Conservation (phyloP, 2,888 invertebrate genomes). For the Acronicta alni region DNA sequence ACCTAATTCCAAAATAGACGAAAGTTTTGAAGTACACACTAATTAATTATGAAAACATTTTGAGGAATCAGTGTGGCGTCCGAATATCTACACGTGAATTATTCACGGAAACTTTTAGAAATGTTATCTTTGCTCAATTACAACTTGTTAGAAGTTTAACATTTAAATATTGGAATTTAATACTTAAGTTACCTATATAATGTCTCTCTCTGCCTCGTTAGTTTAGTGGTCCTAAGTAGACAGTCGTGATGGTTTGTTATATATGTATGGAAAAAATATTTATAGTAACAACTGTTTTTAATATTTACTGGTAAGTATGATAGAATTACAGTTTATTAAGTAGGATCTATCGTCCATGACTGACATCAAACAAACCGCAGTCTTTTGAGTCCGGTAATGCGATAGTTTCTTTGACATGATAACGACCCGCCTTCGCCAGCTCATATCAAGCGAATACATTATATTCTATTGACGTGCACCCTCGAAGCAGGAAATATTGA, state of each 20-base stretch:
- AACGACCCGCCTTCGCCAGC: constrained; percentile 77
- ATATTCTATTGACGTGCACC: constrained; percentile 73
- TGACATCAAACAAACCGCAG: constrained; percentile 83
- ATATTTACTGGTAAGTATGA: constrained; percentile 42
- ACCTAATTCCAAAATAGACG: neutral
- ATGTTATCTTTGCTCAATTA: constrained; percentile 35
- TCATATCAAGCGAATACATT: constrained; percentile 83
- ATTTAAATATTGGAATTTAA: constrained; percentile 32
- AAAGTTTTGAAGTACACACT: constrained; percentile 25
- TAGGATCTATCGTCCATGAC: constrained; percentile 67
- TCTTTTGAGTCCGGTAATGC: constrained; percentile 84
- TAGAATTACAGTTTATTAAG: constrained; percentile 66
- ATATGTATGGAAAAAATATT: constrained; percentile 11
- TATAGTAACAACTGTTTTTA: constrained; percentile 10
- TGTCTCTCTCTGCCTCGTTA: too few species aligned
- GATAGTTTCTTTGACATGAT: constrained; percentile 89
- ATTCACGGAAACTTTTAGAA: constrained; percentile 35
- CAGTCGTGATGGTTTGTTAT: too few species aligned
- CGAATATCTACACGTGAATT: constrained; percentile 29
- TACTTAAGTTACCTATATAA: constrained; percentile 24
- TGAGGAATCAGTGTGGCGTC: constrained; percentile 34
- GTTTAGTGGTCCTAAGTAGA: too few species aligned
- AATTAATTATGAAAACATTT: constrained; percentile 33
- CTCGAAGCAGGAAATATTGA: constrained; percentile 69
- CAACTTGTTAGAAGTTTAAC: constrained; percentile 35